phyloP scores from a whole-genome alignment of 2,888 invertebrate species.

The Lamproptera curius region DNA sequence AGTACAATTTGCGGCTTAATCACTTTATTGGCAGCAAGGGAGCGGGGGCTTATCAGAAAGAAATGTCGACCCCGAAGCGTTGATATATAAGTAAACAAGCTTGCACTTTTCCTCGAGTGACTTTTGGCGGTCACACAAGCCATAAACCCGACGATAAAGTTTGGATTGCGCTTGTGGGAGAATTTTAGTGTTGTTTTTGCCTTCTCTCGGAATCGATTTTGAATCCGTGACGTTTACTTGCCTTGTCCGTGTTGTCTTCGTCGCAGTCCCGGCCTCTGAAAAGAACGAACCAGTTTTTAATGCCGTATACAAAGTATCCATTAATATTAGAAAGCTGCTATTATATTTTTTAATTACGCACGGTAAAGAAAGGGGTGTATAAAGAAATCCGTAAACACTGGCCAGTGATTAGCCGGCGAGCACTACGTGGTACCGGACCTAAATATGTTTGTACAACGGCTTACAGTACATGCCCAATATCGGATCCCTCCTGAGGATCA shows the following conservation, averaged over 20 bases:
- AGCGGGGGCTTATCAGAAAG: constrained; percentile 68
- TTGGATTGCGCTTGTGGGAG: constrained; percentile 59
- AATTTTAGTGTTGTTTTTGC: constrained; percentile 49
- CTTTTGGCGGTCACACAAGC: constrained; percentile 70
- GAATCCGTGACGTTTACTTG: constrained; percentile 42
- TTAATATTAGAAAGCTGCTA: constrained; percentile 6
- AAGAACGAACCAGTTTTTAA: constrained; percentile 33
- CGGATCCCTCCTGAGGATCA: constrained; percentile 71
- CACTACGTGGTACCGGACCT: constrained; percentile 64
- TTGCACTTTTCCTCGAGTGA: constrained; percentile 70
- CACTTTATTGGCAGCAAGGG: constrained; percentile 77
- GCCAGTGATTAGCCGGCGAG: constrained; percentile 67
- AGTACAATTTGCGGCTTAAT: constrained; percentile 77
- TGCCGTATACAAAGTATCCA: neutral
- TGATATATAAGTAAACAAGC: constrained; percentile 75
- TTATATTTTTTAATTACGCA: constrained; percentile 34
- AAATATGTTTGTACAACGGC: constrained; percentile 76
- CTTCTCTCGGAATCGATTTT: constrained; percentile 23
- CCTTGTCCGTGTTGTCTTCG: constrained; percentile 58
- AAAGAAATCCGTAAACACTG: constrained; percentile 48
- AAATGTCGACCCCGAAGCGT: constrained; percentile 57
- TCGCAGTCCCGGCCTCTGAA: constrained; percentile 67
- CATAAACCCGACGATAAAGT: constrained; percentile 68
- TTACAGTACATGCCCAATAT: constrained; percentile 67
- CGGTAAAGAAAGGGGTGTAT: constrained; percentile 57